Percentiles rank a stretch among this genome's conserved stretches.
These are phyloP conservation scores for Sarotherodon lohbergeri DNA, from an alignment of 2,113 vertebrate species.

Conservation along the genomic window DNA sequence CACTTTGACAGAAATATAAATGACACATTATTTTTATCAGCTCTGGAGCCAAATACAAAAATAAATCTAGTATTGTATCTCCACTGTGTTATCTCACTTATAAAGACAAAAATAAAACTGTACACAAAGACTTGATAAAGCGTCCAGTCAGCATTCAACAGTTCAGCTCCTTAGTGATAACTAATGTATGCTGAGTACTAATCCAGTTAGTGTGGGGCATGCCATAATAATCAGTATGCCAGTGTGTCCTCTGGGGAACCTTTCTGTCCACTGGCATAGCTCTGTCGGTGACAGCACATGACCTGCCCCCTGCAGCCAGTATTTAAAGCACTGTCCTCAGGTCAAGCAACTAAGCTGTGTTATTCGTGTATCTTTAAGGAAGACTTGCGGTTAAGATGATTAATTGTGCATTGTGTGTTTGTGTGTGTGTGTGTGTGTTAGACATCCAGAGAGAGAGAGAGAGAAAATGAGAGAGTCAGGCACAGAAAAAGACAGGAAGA, in stretches of 20 bases:
- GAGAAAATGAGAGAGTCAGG: neutral
- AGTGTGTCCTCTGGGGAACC: constrained; percentile 22
- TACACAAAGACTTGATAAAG: neutral
- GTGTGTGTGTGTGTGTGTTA: neutral
- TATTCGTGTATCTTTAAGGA: constrained; percentile 22
- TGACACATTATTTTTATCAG: neutral
- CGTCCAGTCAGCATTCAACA: neutral
- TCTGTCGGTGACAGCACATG: constrained; percentile 27
- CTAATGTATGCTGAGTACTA: neutral
- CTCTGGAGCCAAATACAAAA: neutral
- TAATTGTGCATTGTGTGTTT: neutral
- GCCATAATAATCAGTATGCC: constrained; percentile 40
- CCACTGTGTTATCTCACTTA: neutral
- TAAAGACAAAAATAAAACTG: neutral
- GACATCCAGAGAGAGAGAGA: neutral
- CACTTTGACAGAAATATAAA: neutral
- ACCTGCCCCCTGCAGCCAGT: constrained; percentile 8
- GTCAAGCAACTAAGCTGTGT: constrained; percentile 11
- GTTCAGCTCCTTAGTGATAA: neutral
- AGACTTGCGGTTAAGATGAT: constrained; percentile 16
- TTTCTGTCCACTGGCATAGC: neutral
- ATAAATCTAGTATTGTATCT: neutral
- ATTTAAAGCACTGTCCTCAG: constrained; percentile 28
- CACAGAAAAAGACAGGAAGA: neutral
- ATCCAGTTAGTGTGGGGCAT: constrained; percentile 28